A percentile compares a stretch with the other conserved stretches of the same genome.
Conservation (phyloP, 2,888 invertebrate genomes). For the Ceramica pisi region DNA sequence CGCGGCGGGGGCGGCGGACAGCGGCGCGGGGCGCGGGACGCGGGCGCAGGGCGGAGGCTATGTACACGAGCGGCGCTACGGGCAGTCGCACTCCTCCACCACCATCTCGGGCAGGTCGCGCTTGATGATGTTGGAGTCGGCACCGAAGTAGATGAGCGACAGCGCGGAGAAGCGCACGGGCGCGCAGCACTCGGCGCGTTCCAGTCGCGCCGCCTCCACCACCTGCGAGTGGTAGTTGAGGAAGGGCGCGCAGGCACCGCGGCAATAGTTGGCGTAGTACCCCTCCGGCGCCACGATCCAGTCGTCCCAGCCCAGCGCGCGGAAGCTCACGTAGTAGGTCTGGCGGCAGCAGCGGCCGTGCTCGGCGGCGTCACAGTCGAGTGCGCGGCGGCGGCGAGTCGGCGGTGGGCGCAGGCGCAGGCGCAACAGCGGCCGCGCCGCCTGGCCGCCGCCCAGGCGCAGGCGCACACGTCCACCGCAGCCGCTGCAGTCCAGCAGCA, state of each 20-base stretch:
- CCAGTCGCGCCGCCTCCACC: slow-evolving; percentile 96
- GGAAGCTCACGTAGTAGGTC: slow-evolving; percentile 97
- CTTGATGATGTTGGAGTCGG: slow-evolving; percentile 97
- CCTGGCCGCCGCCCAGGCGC: slow-evolving; percentile 90
- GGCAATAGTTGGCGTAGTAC: slow-evolving; percentile 98
- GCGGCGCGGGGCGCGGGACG: slow-evolving; percentile 67
- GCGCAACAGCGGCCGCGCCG: slow-evolving; percentile 96
- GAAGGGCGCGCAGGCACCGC: slow-evolving; percentile 96
- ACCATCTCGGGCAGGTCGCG: slow-evolving; percentile 98
- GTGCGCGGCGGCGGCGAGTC: slow-evolving; percentile 94
- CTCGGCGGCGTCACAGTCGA: slow-evolving; percentile 94
- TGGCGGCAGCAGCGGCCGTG: slow-evolving; percentile 94
- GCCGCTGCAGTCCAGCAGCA: slow-evolving; percentile 96
- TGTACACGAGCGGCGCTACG: slow-evolving; percentile 90
- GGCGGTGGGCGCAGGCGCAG: slow-evolving; percentile 94
- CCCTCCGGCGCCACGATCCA: slow-evolving; percentile 98
- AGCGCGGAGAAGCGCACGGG: slow-evolving; percentile 97
- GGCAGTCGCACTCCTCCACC: slow-evolving; percentile 98
- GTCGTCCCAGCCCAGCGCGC: slow-evolving; percentile 98
- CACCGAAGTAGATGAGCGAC: slow-evolving; percentile 97
- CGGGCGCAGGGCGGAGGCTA: slow-evolving; percentile 74
- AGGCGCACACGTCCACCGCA: slow-evolving; percentile 94
- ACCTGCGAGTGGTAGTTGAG: slow-evolving; percentile 97
- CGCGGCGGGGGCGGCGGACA: slow-evolving; percentile 76
- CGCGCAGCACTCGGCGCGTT: slow-evolving; percentile 97